Evolutionary conservation across 2,797 vertebrate genomes (phyloP), one percentile per base, ranked within the genome.

Genomic region (Erethizon dorsatum): DNA sequence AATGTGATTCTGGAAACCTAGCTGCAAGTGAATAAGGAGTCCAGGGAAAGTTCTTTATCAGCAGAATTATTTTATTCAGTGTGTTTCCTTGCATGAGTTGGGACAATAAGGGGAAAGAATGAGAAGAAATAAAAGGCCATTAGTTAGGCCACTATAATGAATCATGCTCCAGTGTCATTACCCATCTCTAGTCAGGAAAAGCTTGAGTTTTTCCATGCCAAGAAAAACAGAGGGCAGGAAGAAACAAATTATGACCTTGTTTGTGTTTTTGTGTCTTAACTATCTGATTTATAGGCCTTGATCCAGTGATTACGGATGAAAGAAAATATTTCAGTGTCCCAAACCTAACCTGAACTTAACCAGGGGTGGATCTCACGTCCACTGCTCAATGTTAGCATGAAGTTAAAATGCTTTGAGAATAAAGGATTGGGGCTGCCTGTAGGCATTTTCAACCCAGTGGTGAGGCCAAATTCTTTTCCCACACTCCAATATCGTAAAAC

Each of bases 221-320:
- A 98, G 91, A 96, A 89, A 97, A 98, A 98, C 98, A 97, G 54
- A 17, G 95, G 91, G 80, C 98, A 98, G 98, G 98, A 98, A 99
- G 97, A 97, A 97, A 98, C 98, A 96, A 95, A 98, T 92, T 97
- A 94, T 47, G 95, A 97, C 37, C 12, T 0, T 95, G 97, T 98
- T 98, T 97, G 98, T 98, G 98, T 98, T 96, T 77, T 96, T 97
- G 94, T 78, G 90, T 96, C 97, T 94, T 84, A 91, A 94, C 92
- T 83, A 9, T 22, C 15, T 98, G 98, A 98, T 98, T 98, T 98
- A 98, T 90, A 93, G 97, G 41, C 93, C 97, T 79, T 92, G 97
- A 98, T 98, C 88, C 90, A 98, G 94, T 50, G 98, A 98, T 98
- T 98, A 92, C 83, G 92, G 98, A 98, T 97, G 95, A 98, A 98